Base-by-base conservation (phyloP, 2,888 invertebrate genomes). In the Xestia rhomboidea region DNA sequence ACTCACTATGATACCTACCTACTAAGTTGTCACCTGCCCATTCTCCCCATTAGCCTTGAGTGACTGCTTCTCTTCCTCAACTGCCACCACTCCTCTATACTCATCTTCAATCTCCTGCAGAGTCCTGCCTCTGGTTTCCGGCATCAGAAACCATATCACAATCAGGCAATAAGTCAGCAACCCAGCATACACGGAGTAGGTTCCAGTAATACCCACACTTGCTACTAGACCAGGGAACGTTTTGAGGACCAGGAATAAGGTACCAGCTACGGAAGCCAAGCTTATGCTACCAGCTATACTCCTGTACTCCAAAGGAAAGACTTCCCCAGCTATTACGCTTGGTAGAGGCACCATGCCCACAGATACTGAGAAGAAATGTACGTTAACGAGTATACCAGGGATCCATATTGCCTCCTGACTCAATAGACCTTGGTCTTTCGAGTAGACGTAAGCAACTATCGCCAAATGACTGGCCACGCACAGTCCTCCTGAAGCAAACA, bases 241-340 rank as follows among this genome's bases (percentile, higher is more conserved):
- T 93, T 98, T 98, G 1, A 98, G 97, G 3, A 97, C 97, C 6
- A 97, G 54, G 87, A 98, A 98, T 82, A 97, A 97, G 57, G 97
- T 95, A 1, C 96, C 87, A 69, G 97, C 97, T 24, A 97, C 96
- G 5, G 97, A 95, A 41, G 97, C 96, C n/a, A 97, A 93, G 21
- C 97, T 97, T 18, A 98, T 93, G 0, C 97, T 97, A 0, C 97
- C 97, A 0, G 97, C 98, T 0, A 97, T 91, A 49, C 97, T 97
- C 69, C 97, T 95, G 71, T 97, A 97, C 68, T 96, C 95, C 27
- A 97, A 93, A 0, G 98, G 97, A 84, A 98, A 98, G 0, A 98
- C 95, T 91, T 98, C 98, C 0, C 98, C 98, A 66, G 97, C 97
- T 93, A 98, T 97, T 2, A 98, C 97, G 95, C 97, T 98, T 0